These are phyloP conservation scores for Tupaia chinensis DNA, from an alignment of 2,113 vertebrate genomes.

Conservation along the genomic window DNA sequence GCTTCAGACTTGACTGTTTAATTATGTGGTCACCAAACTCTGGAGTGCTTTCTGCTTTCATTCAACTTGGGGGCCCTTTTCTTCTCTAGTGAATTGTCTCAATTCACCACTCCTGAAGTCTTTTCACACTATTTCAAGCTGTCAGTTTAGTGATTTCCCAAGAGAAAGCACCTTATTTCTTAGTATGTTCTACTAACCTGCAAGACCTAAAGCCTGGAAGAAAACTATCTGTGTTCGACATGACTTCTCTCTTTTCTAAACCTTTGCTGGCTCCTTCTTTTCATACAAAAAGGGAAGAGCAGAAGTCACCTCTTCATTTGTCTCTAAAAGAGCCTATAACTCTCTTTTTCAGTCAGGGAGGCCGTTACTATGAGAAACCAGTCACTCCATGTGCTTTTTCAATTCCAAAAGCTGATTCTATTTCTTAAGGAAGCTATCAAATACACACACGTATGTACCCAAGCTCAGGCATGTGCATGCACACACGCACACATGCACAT, in stretches of 20 bases:
- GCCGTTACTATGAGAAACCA: not conserved
- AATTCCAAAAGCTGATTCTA: constrained; percentile 33
- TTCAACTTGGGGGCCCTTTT: not conserved
- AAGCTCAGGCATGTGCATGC: not conserved
- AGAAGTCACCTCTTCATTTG: not conserved
- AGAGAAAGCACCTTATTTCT: constrained; percentile 68
- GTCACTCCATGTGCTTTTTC: not conserved
- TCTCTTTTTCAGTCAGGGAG: constrained; percentile 35
- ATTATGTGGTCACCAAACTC: not conserved
- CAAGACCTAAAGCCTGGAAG: not conserved
- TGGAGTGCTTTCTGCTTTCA: not conserved
- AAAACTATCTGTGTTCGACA: constrained; percentile 47
- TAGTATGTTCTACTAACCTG: constrained; percentile 45
- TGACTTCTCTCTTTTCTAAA: constrained; percentile 11
- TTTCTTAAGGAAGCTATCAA: constrained; percentile 41
- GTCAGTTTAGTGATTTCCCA: constrained; percentile 50
- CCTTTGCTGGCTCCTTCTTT: not conserved
- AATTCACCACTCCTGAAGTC: not conserved
- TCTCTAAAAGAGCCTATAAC: not conserved
- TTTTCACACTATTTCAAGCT: constrained; percentile 63
- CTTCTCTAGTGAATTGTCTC: not conserved
- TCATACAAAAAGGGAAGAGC: not conserved
- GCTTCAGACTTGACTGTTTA: not conserved
- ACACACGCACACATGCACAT: not conserved
- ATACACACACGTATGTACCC: not conserved